A percentile compares a stretch with the other conserved stretches of the same genome.
Evolutionary conservation across 2,888 invertebrate species (phyloP).

Genomic region (Monoplex corrugatus): DNA sequence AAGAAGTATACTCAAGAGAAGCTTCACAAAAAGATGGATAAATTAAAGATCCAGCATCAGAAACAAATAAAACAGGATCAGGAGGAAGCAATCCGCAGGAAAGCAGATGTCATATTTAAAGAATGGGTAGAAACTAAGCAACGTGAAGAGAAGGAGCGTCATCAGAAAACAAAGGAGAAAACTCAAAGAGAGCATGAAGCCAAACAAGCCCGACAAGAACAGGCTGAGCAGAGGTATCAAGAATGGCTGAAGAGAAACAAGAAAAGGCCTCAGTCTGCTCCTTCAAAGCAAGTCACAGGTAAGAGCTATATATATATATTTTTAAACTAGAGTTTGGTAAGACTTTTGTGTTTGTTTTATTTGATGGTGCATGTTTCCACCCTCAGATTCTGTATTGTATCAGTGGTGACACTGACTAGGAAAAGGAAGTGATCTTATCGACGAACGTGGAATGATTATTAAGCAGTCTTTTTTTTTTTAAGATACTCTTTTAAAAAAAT

Average conservation of each 20-base stretch:
- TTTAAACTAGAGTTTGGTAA: too few relatives aligned
- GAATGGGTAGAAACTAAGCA: constrained; percentile 64
- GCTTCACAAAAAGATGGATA: constrained; percentile 58
- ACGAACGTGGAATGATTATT: too few relatives aligned
- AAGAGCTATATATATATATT: constrained; percentile 48
- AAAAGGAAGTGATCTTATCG: too few relatives aligned
- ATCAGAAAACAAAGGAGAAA: constrained; percentile 66
- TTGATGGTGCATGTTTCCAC: too few relatives aligned
- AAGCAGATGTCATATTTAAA: constrained; percentile 60
- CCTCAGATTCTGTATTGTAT: too few relatives aligned
- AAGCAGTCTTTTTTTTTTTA: too few relatives aligned
- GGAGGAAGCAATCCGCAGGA: constrained; percentile 57
- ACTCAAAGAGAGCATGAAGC: constrained; percentile 66
- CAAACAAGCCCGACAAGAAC: constrained; percentile 63
- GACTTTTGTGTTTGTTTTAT: too few relatives aligned
- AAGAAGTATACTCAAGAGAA: constrained; percentile 66
- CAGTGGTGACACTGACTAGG: too few relatives aligned
- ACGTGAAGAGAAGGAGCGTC: constrained; percentile 67
- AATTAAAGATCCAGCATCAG: constrained; percentile 53
- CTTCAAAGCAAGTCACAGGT: constrained; percentile 76
- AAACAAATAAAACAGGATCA: constrained; percentile 57
- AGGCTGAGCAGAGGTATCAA: constrained; percentile 70
- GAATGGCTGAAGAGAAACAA: constrained; percentile 72
- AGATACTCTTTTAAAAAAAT: too few relatives aligned
- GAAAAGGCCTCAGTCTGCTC: constrained; percentile 69